Evolutionary conservation across 2,113 vertebrate genomes (phyloP).

Genomic region (Percopsis transmontana): DNA sequence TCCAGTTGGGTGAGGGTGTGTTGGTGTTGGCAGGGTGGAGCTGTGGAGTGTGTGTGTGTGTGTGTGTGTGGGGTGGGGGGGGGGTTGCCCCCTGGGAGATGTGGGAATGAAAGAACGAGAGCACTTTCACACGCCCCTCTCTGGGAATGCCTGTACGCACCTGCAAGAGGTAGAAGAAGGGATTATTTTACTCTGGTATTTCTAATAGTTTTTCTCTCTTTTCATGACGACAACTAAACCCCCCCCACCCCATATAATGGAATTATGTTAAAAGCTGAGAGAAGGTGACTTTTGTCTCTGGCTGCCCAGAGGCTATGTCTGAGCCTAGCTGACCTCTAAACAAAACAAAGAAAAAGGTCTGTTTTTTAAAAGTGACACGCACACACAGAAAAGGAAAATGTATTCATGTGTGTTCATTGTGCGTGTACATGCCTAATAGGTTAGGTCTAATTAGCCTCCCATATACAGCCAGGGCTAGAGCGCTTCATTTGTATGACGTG

Average conservation of each 20-base stretch:
- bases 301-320: conserved; percentile 2
- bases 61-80: conserved; percentile 32
- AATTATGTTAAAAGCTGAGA: conserved; percentile 7
- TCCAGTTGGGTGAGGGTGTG: conserved; percentile 67
- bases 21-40: conserved; percentile 72
- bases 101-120: conserved; percentile 63
- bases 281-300: conserved; percentile 8
- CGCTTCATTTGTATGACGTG: conserved; percentile 51
- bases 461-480: not conserved
- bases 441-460: conserved; percentile 11
- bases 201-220: not conserved
- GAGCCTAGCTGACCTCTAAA: conserved; percentile 12
- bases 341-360: conserved; percentile 22
- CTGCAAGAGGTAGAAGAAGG: conserved; percentile 53
- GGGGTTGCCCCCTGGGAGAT: conserved; percentile 50
- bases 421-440: conserved; percentile 5
- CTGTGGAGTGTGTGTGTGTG: conserved; percentile 26
- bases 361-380: not conserved
- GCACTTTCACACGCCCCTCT: conserved; percentile 70
- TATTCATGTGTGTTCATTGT: conserved; percentile 9
- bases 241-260: not conserved
- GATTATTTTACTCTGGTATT: conserved; percentile 2
- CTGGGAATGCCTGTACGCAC: conserved; percentile 53
- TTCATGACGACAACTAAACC: conserved; percentile 3
- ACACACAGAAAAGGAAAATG: not conserved